phyloP scores from a whole-genome alignment of 2,797 vertebrate species.

The Acipenser transmontanus region DNA sequence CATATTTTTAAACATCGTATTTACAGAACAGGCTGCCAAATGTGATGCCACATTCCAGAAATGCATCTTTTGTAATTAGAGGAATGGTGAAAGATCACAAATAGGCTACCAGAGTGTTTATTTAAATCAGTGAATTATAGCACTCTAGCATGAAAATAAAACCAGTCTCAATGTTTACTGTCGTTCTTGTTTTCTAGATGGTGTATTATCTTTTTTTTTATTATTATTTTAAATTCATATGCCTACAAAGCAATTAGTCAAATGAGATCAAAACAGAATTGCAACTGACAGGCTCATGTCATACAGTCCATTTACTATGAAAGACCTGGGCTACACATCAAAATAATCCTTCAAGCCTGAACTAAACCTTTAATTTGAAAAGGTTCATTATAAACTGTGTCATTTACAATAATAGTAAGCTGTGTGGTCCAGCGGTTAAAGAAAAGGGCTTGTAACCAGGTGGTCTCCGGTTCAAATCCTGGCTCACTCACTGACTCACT shows the following conservation, averaged over 20 bases:
- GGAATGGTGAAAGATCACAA: slow-evolving; percentile 11
- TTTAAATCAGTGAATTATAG: neutral
- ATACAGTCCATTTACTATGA: neutral
- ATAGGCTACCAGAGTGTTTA: slow-evolving; percentile 12
- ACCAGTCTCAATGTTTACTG: neutral
- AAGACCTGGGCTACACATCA: neutral
- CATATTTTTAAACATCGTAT: too few species aligned
- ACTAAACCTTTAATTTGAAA: neutral
- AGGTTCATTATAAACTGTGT: neutral
- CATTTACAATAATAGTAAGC: too few species aligned
- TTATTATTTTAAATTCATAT: too few species aligned
- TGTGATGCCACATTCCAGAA: slow-evolving; percentile 24
- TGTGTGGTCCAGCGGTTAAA: too few species aligned
- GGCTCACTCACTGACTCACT: too few species aligned
- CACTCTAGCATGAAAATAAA: neutral
- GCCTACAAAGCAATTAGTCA: neutral
- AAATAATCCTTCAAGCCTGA: neutral
- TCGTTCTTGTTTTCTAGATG: neutral
- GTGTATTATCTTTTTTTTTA: neutral
- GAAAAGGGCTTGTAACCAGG: too few species aligned
- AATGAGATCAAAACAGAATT: neutral
- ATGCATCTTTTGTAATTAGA: slow-evolving; percentile 9
- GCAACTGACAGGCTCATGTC: neutral
- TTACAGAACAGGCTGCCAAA: slow-evolving; percentile 11
- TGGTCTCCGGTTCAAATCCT: too few species aligned